phyloP scores from a whole-genome alignment of 2,888 invertebrate genomes.

The Brachypterus glaber region DNA sequence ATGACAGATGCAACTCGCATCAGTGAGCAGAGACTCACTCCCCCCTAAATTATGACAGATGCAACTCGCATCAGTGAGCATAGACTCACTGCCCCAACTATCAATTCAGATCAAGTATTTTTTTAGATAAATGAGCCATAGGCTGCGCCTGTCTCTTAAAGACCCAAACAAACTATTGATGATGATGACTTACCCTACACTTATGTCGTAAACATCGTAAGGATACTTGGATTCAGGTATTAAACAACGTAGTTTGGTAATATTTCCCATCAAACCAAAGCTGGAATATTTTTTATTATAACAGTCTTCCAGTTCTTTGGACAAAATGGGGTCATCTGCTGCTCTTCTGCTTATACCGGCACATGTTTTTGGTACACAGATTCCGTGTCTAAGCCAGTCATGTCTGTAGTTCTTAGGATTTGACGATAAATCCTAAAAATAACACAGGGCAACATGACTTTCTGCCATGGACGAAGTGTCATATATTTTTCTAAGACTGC shows the following conservation, averaged over 20 bases:
- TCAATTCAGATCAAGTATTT: too few species aligned
- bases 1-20: too few species aligned
- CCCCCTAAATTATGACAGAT: too few species aligned
- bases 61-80: too few species aligned
- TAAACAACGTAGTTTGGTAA: conserved; percentile 21
- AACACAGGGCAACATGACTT: conserved; percentile 18
- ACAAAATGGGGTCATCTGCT: conserved; percentile 1
- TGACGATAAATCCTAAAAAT: conserved; percentile 18
- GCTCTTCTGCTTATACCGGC: conserved; percentile 12
- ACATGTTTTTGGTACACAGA: conserved; percentile 25
- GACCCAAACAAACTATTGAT: too few species aligned
- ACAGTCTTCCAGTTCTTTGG: conserved; percentile 19
- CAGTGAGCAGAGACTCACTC: too few species aligned
- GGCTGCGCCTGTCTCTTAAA: too few species aligned
- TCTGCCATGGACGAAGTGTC: neutral
- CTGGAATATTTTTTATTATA: conserved; percentile 18
- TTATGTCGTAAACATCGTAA: conserved; percentile 20
- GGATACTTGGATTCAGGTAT: conserved; percentile 11
- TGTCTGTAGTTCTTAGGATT: conserved; percentile 22
- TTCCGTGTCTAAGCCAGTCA: conserved; percentile 23
- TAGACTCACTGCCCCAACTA: too few species aligned
- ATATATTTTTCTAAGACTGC: conserved; percentile 3
- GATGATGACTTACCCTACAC: conserved; percentile 20
- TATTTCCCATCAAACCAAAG: conserved; percentile 1
- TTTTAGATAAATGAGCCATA: too few species aligned